A percentile compares a stretch with the other conserved stretches of the same genome.
phyloP scores from a whole-genome alignment of 2,113 vertebrate species.

The Petromus typicus region DNA sequence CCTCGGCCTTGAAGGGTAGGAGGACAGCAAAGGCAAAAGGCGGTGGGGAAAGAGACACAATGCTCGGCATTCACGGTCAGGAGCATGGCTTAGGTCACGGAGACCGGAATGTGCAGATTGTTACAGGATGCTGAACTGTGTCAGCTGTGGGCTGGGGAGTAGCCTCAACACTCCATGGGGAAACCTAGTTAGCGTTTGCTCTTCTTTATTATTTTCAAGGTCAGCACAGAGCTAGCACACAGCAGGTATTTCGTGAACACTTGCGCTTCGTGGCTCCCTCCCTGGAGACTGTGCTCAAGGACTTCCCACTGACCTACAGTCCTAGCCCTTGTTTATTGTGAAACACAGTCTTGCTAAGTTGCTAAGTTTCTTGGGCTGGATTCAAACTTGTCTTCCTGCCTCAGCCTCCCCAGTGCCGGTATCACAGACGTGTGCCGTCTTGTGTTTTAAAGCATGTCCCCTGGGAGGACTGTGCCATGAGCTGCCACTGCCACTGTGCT shows the following conservation, averaged over 20 bases:
- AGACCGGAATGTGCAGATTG: background rate
- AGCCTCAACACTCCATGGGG: background rate
- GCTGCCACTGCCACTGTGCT: background rate
- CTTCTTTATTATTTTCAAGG: background rate
- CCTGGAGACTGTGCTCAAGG: background rate
- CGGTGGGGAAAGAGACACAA: accelerated
- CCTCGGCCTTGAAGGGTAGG: background rate
- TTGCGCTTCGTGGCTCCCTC: background rate
- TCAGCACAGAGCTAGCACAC: background rate
- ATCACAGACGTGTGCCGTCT: background rate
- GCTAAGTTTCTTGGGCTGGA: background rate
- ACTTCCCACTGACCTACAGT: background rate
- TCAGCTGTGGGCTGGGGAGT: background rate
- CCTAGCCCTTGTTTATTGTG: background rate
- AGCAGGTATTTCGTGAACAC: background rate
- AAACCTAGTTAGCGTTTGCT: background rate
- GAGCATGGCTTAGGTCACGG: accelerated
- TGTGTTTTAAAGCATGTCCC: background rate
- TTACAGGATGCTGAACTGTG: background rate
- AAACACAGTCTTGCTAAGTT: background rate
- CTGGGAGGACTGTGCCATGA: background rate
- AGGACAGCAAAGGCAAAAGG: background rate
- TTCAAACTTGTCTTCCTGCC: background rate
- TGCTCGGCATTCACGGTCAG: background rate
- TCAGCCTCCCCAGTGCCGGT: background rate